phyloP scores from a whole-genome alignment of 2,888 invertebrate species.

The Ptychoptera contaminata region DNA sequence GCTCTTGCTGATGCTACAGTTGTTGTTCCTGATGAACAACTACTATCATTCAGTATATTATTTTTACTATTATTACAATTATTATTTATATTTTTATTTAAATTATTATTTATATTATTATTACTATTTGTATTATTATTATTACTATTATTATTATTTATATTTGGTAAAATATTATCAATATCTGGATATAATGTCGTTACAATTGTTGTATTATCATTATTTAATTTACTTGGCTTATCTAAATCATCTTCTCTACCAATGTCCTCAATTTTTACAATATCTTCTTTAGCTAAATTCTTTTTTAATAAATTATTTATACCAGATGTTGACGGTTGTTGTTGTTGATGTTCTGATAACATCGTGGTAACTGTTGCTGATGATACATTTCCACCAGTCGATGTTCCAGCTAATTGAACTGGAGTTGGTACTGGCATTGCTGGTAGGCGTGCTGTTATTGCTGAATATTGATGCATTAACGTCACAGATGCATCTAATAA shows the following conservation, averaged over 20 bases:
- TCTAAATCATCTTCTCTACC: constrained; percentile 24
- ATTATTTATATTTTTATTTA: no score
- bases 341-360: constrained; percentile 14
- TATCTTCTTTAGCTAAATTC: constrained; percentile 15
- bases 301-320: not conserved
- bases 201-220: not conserved
- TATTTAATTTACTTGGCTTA: not conserved
- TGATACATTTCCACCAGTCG: not conserved
- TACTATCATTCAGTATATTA: not conserved
- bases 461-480: constrained; percentile 87
- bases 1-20: not conserved
- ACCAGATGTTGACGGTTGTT: constrained; percentile 10
- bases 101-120: no score
- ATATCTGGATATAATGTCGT: not conserved
- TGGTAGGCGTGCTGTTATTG: constrained; percentile 43
- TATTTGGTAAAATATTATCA: no score
- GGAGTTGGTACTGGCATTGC: constrained; percentile 24
- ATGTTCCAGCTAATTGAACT: constrained; percentile 3
- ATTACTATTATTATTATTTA: no score
- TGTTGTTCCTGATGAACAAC: not conserved
- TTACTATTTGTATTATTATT: no score
- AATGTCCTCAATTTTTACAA: constrained; percentile 24
- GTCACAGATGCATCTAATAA: constrained; percentile 86
- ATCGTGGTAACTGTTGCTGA: constrained; percentile 1
- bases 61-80: no score